Base-by-base conservation (phyloP, 2,113 vertebrate species). In the Cnemophilus loriae region DNA sequence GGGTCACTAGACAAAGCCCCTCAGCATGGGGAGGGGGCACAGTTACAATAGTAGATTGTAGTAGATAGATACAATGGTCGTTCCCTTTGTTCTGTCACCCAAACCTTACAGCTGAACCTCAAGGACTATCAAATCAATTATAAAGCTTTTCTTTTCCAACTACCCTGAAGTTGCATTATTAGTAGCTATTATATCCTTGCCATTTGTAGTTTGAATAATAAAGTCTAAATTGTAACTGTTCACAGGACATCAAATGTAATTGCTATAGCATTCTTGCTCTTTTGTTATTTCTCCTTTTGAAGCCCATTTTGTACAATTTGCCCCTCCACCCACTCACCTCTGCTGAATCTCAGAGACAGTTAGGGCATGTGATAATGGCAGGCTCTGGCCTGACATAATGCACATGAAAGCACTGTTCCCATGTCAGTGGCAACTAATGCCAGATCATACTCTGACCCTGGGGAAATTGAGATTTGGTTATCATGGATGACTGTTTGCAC, bases 161-260 rank as follows among this genome's bases (percentile, higher is more conserved):
- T 2, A 1, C 76, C 37, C 86, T 55, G 42, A 80, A 81, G 64
- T 24, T 87, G 55, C 60, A 37, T 78, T 87, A 47, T 81, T 56
- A 88, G 35, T 47, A 74, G 64, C 56, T 80, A 60, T 89, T 92
- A 89, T 13, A 3, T 47, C 18, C 81, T 93, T 81, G 42, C 55
- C 71, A 75, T 83, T 93, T 78, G 42, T 67, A 44, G 74, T 93
- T 86, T 87, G 71, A 84, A 92, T 90, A 77, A 83, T 50, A 17
- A 93, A 91, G 9, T 28, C 86, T 49, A 63, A 88, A 84, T 84
- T 52, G 86, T 55, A 95, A 75, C 93, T 55, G 33, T 75, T 85
- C 80, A 32, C 24, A 84, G 60, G 63, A 89, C 68, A 78, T 86
- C 52, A 67, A 59, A 74, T 50, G 33, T 63, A 88, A 75, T 89